phyloP scores from a whole-genome alignment of 2,797 vertebrate genomes.

The Gallinago nigripennis region DNA sequence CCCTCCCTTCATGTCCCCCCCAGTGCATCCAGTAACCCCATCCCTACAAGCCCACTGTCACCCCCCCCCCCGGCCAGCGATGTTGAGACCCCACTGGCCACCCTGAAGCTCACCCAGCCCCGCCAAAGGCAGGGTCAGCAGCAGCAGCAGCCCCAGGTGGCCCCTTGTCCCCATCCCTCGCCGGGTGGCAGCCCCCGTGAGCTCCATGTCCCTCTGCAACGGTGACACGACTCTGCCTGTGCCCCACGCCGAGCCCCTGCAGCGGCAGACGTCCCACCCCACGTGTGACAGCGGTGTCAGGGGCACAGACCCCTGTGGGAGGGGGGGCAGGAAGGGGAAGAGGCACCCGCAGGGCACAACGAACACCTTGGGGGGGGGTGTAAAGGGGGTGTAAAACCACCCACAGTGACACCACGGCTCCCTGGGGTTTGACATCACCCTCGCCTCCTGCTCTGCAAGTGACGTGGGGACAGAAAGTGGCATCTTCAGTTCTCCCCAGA shows the following conservation, averaged over 20 bases:
- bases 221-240: fast-evolving
- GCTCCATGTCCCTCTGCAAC: fast-evolving
- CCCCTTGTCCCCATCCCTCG: not conserved
- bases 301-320: fast-evolving
- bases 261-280: fast-evolving
- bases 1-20: not conserved
- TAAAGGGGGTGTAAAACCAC: not conserved
- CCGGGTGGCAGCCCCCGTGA: not conserved
- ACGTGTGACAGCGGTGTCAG: fast-evolving
- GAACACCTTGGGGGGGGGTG: fast-evolving
- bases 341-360: not conserved
- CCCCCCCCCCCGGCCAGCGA: fast-evolving
- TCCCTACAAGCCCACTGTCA: not conserved
- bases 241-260: not conserved
- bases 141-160: not conserved
- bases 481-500: not conserved
- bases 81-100: fast-evolving
- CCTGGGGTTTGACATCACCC: not conserved
- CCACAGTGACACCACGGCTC: fast-evolving
- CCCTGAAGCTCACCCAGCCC: not conserved
- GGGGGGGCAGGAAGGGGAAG: constrained; percentile 2
- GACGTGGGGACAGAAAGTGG: fast-evolving
- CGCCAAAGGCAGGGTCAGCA: fast-evolving
- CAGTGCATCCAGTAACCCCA: not conserved
- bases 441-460: not conserved